These are phyloP conservation scores for Solenodon paradoxus DNA, from an alignment of 2,113 vertebrate genomes.

Conservation along the genomic window DNA sequence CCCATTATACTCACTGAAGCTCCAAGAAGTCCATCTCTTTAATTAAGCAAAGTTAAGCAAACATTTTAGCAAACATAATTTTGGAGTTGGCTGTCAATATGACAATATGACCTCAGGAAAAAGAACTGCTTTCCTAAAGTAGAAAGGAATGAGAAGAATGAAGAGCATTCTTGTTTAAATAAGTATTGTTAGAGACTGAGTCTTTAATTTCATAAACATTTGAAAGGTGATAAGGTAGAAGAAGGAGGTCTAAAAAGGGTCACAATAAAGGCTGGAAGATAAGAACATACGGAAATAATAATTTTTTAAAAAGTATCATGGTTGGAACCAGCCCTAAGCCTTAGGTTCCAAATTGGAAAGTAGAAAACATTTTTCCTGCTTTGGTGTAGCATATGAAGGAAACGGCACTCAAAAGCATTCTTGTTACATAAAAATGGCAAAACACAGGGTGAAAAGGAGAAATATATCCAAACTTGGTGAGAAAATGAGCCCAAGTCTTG, in stretches of 20 bases:
- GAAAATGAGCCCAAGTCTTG: conserved; percentile 27
- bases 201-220: conserved; percentile 32
- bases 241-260: background rate
- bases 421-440: conserved; percentile 41
- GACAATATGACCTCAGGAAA: background rate
- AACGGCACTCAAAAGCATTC: conserved; percentile 13
- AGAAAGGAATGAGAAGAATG: background rate
- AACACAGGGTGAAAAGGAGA: background rate
- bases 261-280: background rate
- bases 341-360: background rate
- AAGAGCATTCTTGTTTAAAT: background rate
- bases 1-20: background rate
- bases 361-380: background rate
- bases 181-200: background rate
- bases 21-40: conserved; percentile 20
- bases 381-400: conserved; percentile 13
- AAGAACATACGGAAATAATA: conserved; percentile 3
- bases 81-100: background rate
- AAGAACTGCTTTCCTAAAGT: background rate
- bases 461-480: conserved; percentile 19
- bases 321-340: background rate
- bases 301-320: background rate
- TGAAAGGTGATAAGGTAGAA: background rate
- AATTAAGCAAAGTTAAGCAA: conserved; percentile 6
- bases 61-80: conserved; percentile 17